phyloP scores from a whole-genome alignment of 1,140 invertebrate genomes.

The Cyrtorhinus lividipennis region DNA sequence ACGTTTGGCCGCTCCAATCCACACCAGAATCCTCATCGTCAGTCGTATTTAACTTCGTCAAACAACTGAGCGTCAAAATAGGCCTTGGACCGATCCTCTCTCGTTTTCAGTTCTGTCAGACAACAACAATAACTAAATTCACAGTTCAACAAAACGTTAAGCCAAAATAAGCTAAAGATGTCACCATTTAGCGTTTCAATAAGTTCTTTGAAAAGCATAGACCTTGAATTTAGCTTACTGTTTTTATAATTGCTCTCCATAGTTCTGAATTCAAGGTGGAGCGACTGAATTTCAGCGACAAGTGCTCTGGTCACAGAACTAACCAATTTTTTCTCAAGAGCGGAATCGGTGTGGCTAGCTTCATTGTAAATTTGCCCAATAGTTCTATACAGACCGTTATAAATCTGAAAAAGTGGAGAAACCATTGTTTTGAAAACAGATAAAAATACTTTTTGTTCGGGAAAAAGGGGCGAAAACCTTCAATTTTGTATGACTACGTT shows the following conservation, averaged over 20 bases:
- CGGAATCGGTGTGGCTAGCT: constrained; percentile 34
- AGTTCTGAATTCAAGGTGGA: constrained; percentile 62
- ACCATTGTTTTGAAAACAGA: too few species aligned
- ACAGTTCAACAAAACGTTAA: constrained; percentile 1
- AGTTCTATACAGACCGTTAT: constrained; percentile 63
- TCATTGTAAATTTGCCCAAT: constrained; percentile 57
- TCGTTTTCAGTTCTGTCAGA: constrained; percentile 55
- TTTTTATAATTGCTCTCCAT: constrained; percentile 70
- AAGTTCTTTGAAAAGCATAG: constrained; percentile 11
- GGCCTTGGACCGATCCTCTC: constrained; percentile 75
- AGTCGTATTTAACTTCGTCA: constrained; percentile 20
- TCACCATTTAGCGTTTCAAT: background rate
- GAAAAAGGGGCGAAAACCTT: too few species aligned
- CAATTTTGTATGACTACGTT: too few species aligned
- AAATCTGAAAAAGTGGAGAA: constrained; percentile 39
- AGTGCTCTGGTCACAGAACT: constrained; percentile 69
- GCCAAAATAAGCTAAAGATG: background rate
- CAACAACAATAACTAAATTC: constrained; percentile 12
- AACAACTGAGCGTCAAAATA: constrained; percentile 45
- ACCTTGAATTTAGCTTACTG: too few species aligned
- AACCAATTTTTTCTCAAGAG: constrained; percentile 57
- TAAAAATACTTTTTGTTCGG: too few species aligned
- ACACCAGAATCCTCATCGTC: constrained; percentile 12
- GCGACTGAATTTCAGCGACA: constrained; percentile 65
- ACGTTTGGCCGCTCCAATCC: constrained; percentile 1